Percentiles rank a stretch among this genome's conserved stretches.
phyloP scores from a whole-genome alignment of 2,888 invertebrate genomes.

The Eilema depressum region DNA sequence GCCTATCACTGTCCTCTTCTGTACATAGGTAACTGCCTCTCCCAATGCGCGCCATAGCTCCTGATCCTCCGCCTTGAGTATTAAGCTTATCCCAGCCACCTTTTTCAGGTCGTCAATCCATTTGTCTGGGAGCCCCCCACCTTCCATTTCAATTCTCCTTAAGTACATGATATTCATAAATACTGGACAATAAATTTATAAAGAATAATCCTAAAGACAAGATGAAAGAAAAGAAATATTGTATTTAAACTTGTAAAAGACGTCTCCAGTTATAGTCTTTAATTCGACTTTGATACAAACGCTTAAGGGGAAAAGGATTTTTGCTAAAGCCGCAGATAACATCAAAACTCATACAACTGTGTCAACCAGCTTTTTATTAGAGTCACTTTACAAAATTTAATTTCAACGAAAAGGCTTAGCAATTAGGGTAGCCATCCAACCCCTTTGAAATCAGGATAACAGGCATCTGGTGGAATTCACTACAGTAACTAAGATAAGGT shows the following conservation, averaged over 20 bases:
- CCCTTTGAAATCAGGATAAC: conserved; percentile 47
- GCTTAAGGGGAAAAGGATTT: neutral
- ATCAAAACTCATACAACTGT: conserved; percentile 6
- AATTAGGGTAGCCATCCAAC: conserved; percentile 31
- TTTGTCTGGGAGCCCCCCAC: too few relatives aligned
- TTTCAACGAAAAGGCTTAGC: conserved; percentile 23
- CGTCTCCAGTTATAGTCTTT: neutral
- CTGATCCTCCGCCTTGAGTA: too few relatives aligned
- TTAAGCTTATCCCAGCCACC: too few relatives aligned
- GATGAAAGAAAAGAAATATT: neutral
- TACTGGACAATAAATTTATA: neutral
- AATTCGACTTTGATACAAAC: neutral
- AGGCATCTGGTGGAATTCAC: conserved; percentile 31
- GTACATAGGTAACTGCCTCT: too few relatives aligned
- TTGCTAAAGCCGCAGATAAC: neutral
- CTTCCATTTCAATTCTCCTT: neutral
- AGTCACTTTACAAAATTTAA: conserved; percentile 18
- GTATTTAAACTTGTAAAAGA: neutral
- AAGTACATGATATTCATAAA: neutral
- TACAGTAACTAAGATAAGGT: conserved; percentile 36
- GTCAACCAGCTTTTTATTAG: neutral
- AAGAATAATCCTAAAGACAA: neutral
- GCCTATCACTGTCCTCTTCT: too few relatives aligned
- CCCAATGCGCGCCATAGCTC: too few relatives aligned
- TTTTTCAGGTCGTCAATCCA: too few relatives aligned